Percentiles rank a stretch among this genome's conserved stretches.
phyloP scores from a whole-genome alignment of 1,140 invertebrate genomes.

The Drosophila repleta region DNA sequence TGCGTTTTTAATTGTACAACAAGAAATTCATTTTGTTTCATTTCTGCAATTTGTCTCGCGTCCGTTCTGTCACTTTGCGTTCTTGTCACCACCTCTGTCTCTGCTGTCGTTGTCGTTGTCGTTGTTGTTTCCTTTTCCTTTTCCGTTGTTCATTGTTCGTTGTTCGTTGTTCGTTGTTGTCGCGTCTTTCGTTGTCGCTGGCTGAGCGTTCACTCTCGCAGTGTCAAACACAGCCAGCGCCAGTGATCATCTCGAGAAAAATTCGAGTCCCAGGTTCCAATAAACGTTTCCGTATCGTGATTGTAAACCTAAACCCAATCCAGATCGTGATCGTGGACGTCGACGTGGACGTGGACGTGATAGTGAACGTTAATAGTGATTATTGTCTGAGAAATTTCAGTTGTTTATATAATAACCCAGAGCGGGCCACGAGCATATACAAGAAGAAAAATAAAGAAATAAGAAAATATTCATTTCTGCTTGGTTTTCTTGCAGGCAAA shows the following conservation, averaged over 20 bases:
- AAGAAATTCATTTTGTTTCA: conserved; percentile 68
- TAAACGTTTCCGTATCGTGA: conserved; percentile 11
- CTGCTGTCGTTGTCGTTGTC: background rate
- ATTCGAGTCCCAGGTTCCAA: conserved; percentile 2
- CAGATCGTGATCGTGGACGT: conserved; percentile 32
- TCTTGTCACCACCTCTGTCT: conserved; percentile 13
- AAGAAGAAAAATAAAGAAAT: background rate
- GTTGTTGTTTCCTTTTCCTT: conserved; percentile 22
- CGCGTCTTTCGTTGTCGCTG: conserved; percentile 67
- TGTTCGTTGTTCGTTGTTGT: conserved; percentile 61
- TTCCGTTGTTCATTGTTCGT: conserved; percentile 35
- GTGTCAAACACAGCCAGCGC: conserved; percentile 57
- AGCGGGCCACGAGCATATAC: conserved; percentile 20
- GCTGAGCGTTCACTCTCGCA: conserved; percentile 49
- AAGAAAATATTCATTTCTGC: conserved; percentile 49
- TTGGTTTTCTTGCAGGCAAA: conserved; percentile 44
- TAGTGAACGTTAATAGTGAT: conserved; percentile 36
- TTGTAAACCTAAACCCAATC: background rate
- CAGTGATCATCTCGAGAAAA: conserved; percentile 56
- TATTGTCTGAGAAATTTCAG: conserved; percentile 16
- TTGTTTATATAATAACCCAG: conserved; percentile 59
- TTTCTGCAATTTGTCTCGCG: conserved; percentile 34
- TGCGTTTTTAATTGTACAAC: conserved; percentile 57
- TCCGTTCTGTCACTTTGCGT: conserved; percentile 24
- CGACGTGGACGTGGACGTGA: conserved; percentile 15